Conservation (phyloP, 1,140 invertebrate genomes). For the Drosophila arizonae region DNA sequence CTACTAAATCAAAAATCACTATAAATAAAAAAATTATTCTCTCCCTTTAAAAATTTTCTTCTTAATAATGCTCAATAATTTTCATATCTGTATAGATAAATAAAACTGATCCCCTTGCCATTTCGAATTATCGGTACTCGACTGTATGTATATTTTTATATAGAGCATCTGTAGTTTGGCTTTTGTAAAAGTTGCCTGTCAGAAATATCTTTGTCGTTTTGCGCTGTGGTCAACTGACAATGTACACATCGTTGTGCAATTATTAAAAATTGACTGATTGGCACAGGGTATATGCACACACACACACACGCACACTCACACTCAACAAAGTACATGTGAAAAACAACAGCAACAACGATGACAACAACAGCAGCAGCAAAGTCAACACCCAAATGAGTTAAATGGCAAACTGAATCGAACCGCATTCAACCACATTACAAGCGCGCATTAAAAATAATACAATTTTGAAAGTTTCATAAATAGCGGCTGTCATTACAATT, state of each 20-base stretch:
- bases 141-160: too few relatives aligned
- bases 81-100: too few relatives aligned
- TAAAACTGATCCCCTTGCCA: too few relatives aligned
- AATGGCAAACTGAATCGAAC: constrained; percentile 56
- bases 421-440: constrained; percentile 44
- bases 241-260: constrained; percentile 50
- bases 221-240: constrained; percentile 47
- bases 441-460: constrained; percentile 68
- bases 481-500: constrained; percentile 49
- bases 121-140: too few relatives aligned
- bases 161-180: constrained; percentile 11
- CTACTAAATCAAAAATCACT: too few relatives aligned
- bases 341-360: constrained; percentile 23
- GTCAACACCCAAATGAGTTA: constrained; percentile 65
- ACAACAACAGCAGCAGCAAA: constrained; percentile 35
- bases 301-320: neutral
- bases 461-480: constrained; percentile 65
- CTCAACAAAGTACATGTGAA: constrained; percentile 36
- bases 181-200: neutral
- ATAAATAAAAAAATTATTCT: too few relatives aligned
- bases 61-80: too few relatives aligned
- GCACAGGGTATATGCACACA: constrained; percentile 21
- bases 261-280: constrained; percentile 58
- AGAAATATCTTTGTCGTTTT: constrained; percentile 1
- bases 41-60: too few relatives aligned